phyloP scores from a whole-genome alignment of 2,888 invertebrate genomes.

The Agonopterix arenella region DNA sequence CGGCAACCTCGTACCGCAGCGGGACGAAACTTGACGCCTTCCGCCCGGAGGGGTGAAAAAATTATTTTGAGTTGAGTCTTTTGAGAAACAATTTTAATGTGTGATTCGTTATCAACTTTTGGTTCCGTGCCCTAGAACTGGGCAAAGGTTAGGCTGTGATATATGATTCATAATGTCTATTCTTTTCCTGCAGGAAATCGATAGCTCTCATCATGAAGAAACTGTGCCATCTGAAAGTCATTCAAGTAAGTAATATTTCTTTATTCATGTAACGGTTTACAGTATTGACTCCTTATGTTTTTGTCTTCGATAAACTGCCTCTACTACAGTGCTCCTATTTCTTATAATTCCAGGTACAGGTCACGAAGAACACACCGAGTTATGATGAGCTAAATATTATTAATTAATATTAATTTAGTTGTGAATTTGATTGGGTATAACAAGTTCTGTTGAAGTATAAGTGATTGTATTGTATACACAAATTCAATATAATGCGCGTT shows the following conservation, averaged over 20 bases:
- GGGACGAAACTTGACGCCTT: too few species aligned
- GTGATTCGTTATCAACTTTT: too few species aligned
- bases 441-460: too few species aligned
- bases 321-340: background rate
- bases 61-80: too few species aligned
- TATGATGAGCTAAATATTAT: conserved; percentile 53
- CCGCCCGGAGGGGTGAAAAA: too few species aligned
- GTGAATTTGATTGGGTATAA: too few species aligned
- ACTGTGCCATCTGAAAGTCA: conserved; percentile 16
- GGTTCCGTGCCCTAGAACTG: too few species aligned
- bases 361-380: conserved; percentile 51
- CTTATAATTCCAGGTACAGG: conserved; percentile 37
- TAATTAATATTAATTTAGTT: conserved; percentile 15
- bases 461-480: background rate
- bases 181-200: conserved; percentile 43
- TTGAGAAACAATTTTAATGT: too few species aligned
- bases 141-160: too few species aligned
- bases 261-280: background rate
- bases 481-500: too few species aligned
- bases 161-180: background rate
- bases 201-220: conserved; percentile 31
- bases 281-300: background rate
- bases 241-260: conserved; percentile 27
- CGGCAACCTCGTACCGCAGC: too few species aligned
- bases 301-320: background rate